A percentile compares a stretch with the other conserved stretches of the same genome.
Conservation (phyloP, 2,113 vertebrate species). For the Callaeas wilsoni region DNA sequence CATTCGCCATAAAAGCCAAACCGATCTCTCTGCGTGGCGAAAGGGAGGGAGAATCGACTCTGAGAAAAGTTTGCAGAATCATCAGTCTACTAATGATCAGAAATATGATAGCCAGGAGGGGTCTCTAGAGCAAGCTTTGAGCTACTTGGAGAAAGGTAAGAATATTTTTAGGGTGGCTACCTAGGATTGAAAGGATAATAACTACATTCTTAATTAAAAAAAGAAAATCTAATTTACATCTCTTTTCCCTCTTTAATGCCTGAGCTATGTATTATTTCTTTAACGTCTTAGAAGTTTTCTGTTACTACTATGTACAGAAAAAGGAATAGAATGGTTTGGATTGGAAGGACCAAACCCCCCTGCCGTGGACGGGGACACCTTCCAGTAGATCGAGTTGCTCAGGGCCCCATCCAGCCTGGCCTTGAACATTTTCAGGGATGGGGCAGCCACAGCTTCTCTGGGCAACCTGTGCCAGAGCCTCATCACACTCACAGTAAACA, state of each 20-base stretch:
- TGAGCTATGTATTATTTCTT: not conserved
- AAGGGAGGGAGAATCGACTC: not conserved
- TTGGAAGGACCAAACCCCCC: not conserved
- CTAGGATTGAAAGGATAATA: not conserved
- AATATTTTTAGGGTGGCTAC: not conserved
- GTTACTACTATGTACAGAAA: not conserved
- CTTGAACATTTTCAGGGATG: not conserved
- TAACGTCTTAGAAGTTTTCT: not conserved
- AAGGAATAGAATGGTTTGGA: not conserved
- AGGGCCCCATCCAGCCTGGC: not conserved
- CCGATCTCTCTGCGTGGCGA: slow-evolving; percentile 19
- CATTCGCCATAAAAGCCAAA: not conserved
- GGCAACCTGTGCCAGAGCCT: not conserved
- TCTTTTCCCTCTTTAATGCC: not conserved
- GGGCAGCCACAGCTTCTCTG: not conserved
- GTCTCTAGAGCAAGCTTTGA: slow-evolving; percentile 73
- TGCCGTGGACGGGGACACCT: not conserved
- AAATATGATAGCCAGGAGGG: slow-evolving; percentile 36
- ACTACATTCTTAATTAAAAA: not conserved
- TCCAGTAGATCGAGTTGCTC: not conserved
- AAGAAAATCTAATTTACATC: not conserved
- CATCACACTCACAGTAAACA: not conserved
- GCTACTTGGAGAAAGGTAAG: slow-evolving; percentile 76
- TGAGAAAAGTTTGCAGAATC: not conserved
- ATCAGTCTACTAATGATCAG: not conserved